Base-by-base conservation (phyloP, 2,888 invertebrate genomes). In the Petrolisthes cinctipes region DNA sequence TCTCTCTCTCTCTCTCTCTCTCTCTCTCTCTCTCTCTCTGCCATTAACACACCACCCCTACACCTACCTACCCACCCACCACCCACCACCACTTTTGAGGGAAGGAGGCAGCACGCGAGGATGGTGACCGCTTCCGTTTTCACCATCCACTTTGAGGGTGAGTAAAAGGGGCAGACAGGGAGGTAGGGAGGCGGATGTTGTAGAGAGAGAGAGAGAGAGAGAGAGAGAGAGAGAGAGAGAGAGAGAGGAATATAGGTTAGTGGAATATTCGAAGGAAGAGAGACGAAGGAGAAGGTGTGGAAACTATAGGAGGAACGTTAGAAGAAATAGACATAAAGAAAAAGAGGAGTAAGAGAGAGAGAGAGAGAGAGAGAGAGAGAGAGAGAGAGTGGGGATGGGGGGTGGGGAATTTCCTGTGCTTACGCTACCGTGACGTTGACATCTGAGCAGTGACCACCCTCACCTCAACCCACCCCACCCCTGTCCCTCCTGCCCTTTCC, bases 221-320 rank as follows among this genome's bases (percentile, higher is more conserved):
- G 75, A 75, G 75, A 75, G 75, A 75, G 75, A 75, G 75, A 75
- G 75, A 75, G 75, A 75, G 75, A 75, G 75, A 75, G 75, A 73
- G 75, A 75, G 23, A 7, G 23, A 75, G 37, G 11, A 37, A 75
- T 5, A 75, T 11, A n/a, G n/a, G 5, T 6, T n/a, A 5, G n/a
- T n/a, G n/a, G 51, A 4, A 4, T 4, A 5, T 17, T 37, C 2
- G 51, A 37, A 4, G 5, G 51, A 37, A 51, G 9, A 76, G 51
- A 76, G 6, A 76, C 6, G 14, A 37, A 9, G 51, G 51, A 14
- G 51, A 51, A 51, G 4, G 14, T 0, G 51, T 17, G 76, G 51
- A 14, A 37, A 23, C 11, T 11, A 75, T 4, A 75, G 11, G n/a
- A 73, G n/a, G 17, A 20, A n/a, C 17, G 20, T 7, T 7, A 73